phyloP scores from a whole-genome alignment of 2,797 vertebrate species.

The Perodicticus potto region DNA sequence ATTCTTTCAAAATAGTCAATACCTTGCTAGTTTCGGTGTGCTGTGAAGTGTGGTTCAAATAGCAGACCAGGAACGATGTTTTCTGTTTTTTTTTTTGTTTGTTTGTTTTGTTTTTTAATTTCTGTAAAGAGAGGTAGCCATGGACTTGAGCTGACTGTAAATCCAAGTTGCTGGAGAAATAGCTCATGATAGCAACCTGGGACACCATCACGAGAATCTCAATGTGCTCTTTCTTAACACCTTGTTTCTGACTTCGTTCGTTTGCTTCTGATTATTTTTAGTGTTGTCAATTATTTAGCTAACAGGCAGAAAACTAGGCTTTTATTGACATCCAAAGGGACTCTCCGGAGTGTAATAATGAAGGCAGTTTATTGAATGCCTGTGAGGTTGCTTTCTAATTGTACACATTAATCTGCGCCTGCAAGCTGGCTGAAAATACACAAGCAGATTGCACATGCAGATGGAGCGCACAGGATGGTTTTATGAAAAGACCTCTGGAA shows the following conservation, averaged over 20 bases:
- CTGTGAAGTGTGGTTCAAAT: conserved; percentile 76
- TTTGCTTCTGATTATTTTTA: conserved; percentile 89
- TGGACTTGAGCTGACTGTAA: conserved; percentile 70
- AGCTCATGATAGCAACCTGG: neutral
- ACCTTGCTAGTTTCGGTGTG: conserved; percentile 73
- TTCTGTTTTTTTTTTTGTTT: conserved; percentile 59
- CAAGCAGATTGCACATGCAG: conserved; percentile 90
- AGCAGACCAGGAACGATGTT: conserved; percentile 74
- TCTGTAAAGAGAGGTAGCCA: conserved; percentile 73
- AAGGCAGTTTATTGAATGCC: conserved; percentile 91
- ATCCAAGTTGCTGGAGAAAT: conserved; percentile 24
- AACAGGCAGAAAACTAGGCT: conserved; percentile 91
- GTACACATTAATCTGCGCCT: conserved; percentile 90
- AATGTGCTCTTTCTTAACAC: conserved; percentile 66
- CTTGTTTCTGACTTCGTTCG: conserved; percentile 84
- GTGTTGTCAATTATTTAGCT: conserved; percentile 91
- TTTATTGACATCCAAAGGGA: conserved; percentile 90
- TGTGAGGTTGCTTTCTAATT: conserved; percentile 91
- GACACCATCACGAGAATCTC: conserved; percentile 29
- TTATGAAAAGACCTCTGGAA: conserved; percentile 86
- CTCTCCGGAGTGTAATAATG: conserved; percentile 91
- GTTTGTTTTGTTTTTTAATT: conserved; percentile 50
- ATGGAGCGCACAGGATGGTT: conserved; percentile 85
- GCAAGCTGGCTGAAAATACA: conserved; percentile 90
- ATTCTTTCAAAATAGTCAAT: conserved; percentile 81